Conservation (phyloP, 1,140 invertebrate genomes). For the Ips typographus region DNA sequence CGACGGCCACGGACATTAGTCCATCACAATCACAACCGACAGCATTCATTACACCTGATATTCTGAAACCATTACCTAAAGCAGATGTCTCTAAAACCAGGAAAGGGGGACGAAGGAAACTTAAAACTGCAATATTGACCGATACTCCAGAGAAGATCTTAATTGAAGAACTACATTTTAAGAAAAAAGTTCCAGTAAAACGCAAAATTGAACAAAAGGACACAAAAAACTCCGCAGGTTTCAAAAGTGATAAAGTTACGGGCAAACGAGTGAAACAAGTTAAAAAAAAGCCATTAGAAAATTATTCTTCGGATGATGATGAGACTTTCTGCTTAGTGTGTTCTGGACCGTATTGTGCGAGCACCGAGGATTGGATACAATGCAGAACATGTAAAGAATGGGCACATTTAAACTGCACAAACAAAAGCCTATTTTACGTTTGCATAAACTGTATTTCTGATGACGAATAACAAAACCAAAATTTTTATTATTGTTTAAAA, state of each 20-base stretch:
- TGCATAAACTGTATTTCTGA: constrained; percentile 20
- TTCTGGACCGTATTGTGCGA: background rate
- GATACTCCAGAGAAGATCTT: no score
- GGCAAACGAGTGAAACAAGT: constrained; percentile 26
- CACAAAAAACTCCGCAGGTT: no score
- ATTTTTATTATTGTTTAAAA: no score
- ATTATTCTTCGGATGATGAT: background rate
- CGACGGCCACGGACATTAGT: constrained; percentile 9
- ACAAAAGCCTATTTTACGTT: no score
- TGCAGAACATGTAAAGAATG: constrained; percentile 24
- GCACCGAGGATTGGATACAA: constrained; percentile 24
- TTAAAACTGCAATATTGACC: no score
- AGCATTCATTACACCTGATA: constrained; percentile 18
- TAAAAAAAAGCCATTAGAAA: constrained; percentile 30
- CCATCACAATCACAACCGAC: constrained; percentile 18
- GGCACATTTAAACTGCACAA: constrained; percentile 13
- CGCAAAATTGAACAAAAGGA: no score
- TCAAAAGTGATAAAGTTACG: no score
- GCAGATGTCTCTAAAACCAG: constrained; percentile 22
- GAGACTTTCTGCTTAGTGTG: constrained; percentile 25
- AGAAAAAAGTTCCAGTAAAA: no score
- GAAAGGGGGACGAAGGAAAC: constrained; percentile 22
- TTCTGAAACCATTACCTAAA: constrained; percentile 16
- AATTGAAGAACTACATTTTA: no score
- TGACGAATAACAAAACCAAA: background rate